Evolutionary conservation across 1,140 invertebrate genomes (phyloP).

Genomic region (Psix sp.): DNA sequence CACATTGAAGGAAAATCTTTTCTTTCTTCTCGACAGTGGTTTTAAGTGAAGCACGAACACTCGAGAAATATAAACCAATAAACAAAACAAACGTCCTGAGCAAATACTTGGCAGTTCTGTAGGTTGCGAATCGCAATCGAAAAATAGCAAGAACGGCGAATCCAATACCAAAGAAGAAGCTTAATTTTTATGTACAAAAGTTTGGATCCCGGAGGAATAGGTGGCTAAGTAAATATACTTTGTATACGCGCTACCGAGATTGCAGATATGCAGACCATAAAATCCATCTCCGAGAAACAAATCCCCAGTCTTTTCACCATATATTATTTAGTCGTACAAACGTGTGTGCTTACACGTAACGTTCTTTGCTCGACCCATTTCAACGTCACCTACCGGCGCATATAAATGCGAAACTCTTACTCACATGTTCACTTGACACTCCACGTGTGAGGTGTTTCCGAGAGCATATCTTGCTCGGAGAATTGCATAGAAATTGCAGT

Average conservation of each 20-base stretch:
- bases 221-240: conserved; percentile 56
- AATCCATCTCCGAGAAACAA: conserved; percentile 53
- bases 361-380: conserved; percentile 15
- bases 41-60: conserved; percentile 7
- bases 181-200: conserved; percentile 52
- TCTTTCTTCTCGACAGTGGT: no score
- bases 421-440: conserved; percentile 28
- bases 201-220: conserved; percentile 37
- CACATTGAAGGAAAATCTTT: no score
- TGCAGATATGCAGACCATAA: conserved; percentile 65
- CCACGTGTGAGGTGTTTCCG: conserved; percentile 8
- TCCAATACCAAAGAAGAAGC: conserved; percentile 32
- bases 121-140: conserved; percentile 15
- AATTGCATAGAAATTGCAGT: conserved; percentile 15
- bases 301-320: conserved; percentile 39
- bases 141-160: conserved; percentile 8
- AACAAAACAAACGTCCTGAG: conserved; percentile 32
- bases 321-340: conserved; percentile 53
- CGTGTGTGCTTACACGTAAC: conserved; percentile 24
- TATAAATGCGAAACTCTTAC: conserved; percentile 42
- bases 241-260: conserved; percentile 57
- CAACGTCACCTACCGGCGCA: conserved; percentile 19
- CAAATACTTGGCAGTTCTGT: conserved; percentile 25
- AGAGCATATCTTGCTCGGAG: conserved; percentile 10
- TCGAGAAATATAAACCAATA: conserved; percentile 22